These are phyloP conservation scores for Netelia fuscicornis DNA, from an alignment of 2,888 invertebrate genomes.

Conservation along the genomic window DNA sequence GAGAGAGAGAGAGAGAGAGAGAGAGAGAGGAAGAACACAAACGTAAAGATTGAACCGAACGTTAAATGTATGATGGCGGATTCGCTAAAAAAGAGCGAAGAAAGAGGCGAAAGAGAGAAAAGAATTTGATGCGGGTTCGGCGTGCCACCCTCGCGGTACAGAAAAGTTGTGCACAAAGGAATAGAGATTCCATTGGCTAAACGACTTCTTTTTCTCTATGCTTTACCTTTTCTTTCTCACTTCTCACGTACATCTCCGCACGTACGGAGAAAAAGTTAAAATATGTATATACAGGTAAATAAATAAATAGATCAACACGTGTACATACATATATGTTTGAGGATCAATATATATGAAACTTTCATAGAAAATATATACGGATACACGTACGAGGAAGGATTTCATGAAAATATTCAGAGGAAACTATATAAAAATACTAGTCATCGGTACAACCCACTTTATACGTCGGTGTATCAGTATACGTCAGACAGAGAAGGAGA, in stretches of 20 bases:
- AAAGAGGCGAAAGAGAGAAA: conserved; percentile 9
- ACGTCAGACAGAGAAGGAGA: no score
- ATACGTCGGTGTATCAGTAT: not conserved
- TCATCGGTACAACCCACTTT: not conserved
- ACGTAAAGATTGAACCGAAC: conserved; percentile 27
- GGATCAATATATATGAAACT: no score
- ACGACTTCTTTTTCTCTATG: conserved; percentile 26
- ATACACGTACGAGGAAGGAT: no score
- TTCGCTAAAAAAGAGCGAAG: conserved; percentile 19
- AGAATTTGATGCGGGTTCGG: conserved; percentile 46
- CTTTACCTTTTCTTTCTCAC: conserved; percentile 1
- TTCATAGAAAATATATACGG: no score
- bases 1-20: no score
- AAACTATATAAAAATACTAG: no score
- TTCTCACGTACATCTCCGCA: conserved; percentile 14
- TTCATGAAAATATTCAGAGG: no score
- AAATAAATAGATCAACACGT: conserved; percentile 8
- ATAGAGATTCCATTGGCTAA: conserved; percentile 60
- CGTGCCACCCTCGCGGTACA: conserved; percentile 16
- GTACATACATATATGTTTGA: not conserved
- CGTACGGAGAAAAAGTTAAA: not conserved
- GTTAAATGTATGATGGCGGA: not conserved
- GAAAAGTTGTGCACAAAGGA: conserved; percentile 63
- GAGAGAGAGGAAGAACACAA: not conserved
- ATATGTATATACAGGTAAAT: no score